Evolutionary conservation across 1,140 invertebrate genomes (phyloP), one percentile per base, ranked within the genome.

Genomic region (Drosophila parvula): DNA sequence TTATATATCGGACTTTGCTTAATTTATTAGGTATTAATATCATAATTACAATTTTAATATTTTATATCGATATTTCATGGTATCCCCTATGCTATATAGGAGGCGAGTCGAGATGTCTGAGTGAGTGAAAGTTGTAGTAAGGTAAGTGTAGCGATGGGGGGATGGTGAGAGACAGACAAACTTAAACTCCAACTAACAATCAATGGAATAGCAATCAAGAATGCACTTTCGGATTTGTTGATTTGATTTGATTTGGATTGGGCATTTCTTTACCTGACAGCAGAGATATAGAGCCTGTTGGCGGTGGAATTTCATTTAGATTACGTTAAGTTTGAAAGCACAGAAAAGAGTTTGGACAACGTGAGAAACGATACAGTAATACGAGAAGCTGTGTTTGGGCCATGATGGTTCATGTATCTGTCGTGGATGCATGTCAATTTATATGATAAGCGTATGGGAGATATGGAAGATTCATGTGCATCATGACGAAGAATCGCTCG

Each of bases 161-260:
- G 40, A 55, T 58, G 44, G 57, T 82, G 62, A 79, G 68, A 70
- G 69, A 86, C 84, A 88, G 84, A 83, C 79, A 88, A 83, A 85
- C 78, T 86, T 67, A 81, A 85, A 89, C 83, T 79, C 83, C 83
- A 89, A 78, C 83, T 88, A 88, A 86, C 83, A 85, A 59, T 85
- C 74, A 86, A 88, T 85, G 70, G 78, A 32, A 85, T 71, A 62
- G 80, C 74, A 86, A 69, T 86, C 65, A 73, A 73, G 50, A 75
- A 76, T 77, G 74, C 55, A 77, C 62, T 55, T 76, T 77, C 63
- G 55, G 62, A 77, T 65, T 77, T 79, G 22, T 50, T 16, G 12
- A 47, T 16, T 48, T n/a, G 8, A 16, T 48, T 50, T n/a, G 3
- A 32, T 56, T 63, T 22, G 61, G 41, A 64, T 32, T 58, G 53